A percentile compares a stretch with the other conserved stretches of the same genome.
Evolutionary conservation across 64 coral and sea anemone species (phyloP).

Genomic region (Stichodactyla mertensii): DNA sequence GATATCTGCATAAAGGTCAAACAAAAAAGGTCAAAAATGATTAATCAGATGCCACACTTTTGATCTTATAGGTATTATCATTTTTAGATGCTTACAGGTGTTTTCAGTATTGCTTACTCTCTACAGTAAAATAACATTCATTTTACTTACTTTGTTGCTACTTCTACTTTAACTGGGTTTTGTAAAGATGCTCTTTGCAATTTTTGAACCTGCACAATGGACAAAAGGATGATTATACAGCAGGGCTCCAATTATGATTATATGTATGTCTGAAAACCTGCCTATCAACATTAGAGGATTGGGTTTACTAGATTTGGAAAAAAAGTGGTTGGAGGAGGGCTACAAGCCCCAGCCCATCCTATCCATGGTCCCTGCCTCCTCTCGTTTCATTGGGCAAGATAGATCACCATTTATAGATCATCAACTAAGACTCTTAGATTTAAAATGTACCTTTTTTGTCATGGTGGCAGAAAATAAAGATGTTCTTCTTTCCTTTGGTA

Average conservation of each 20-base stretch:
- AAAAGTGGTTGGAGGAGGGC: too few relatives aligned
- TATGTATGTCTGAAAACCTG: too few relatives aligned
- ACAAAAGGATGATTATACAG: not conserved
- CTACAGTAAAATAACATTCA: not conserved
- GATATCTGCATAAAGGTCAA: slow-evolving; percentile 40
- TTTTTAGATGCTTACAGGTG: not conserved
- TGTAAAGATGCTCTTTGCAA: slow-evolving; percentile 94
- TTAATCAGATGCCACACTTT: too few relatives aligned
- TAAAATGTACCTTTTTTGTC: slow-evolving; percentile 85
- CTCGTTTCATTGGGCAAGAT: too few relatives aligned
- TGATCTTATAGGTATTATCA: too few relatives aligned
- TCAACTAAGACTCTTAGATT: not conserved
- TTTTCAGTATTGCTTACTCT: not conserved
- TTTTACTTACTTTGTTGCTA: slow-evolving; percentile 87
- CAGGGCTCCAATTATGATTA: too few relatives aligned
- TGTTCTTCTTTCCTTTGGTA: slow-evolving; percentile 94
- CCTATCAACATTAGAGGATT: too few relatives aligned
- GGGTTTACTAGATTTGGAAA: too few relatives aligned
- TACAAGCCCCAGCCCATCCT: too few relatives aligned
- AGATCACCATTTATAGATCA: too few relatives aligned
- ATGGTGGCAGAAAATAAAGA: slow-evolving; percentile 97
- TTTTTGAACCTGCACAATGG: slow-evolving; percentile 82
- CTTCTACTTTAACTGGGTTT: slow-evolving; percentile 97
- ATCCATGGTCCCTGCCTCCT: too few relatives aligned
- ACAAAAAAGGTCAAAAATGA: not conserved